Evolutionary conservation across 2,797 vertebrate species (phyloP), one percentile per base, ranked within the genome.

Genomic region (Chiloscyllium punctatum): DNA sequence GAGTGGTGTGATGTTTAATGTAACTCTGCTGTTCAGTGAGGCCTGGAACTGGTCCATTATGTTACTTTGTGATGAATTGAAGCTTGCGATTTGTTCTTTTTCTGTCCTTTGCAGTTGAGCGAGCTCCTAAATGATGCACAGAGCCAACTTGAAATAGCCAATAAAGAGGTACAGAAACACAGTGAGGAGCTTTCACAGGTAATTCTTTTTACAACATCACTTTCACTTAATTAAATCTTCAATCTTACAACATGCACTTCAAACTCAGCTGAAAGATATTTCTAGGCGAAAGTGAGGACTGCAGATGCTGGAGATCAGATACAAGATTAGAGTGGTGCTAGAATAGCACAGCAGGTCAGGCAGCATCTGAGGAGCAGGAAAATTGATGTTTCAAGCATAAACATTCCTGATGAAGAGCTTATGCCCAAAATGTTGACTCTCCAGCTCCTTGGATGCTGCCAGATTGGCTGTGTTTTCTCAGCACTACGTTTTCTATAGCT

Each of bases 101-200:
- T 96, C 95, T 88, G 37, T 96, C 4, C 0, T 9, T 2, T 96
- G 96, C 96, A 99, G 99, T 96, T 99, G 96, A 98, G 97, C 96
- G 97, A 98, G 57, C 98, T 98, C 96, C 97, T 99, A 96, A 97
- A 97, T 30, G 98, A 98, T 95, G 97, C 98, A 96, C 98, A 98
- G 96, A 98, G 97, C 96, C 98, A 98, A 96, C 97, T 99, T 97
- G 98, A 98, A 87, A 96, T 96, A 96, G 98, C 98, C 86, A 98
- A 98, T 97, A 97, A 96, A 9, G 99, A 99, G 97, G 98, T 97
- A 0, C 98, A 98, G 97, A 98, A 98, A 86, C 98, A 98, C 96
- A 98, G 97, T 96, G 97, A 98, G 95, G 99, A 99, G 96, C 98
- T 99, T 25, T 96, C 97, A 68, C 97, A 98, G 99, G 99, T 99